phyloP scores from a whole-genome alignment of 2,113 vertebrate species.

The Budorcas taxicolor region DNA sequence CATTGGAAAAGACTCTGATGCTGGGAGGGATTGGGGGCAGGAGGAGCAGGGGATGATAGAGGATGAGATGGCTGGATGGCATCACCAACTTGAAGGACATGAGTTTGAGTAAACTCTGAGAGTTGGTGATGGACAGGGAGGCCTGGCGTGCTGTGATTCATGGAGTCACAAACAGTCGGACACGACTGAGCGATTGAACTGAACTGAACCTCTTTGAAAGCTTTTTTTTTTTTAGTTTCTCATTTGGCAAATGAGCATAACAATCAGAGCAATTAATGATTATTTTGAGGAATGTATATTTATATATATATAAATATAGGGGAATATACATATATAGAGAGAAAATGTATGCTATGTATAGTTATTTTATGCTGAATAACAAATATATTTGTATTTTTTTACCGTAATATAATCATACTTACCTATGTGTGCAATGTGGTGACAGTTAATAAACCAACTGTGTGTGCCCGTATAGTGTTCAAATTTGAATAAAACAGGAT shows the following conservation, averaged over 20 bases:
- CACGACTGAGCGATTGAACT: too few relatives aligned
- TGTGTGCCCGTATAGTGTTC: background rate
- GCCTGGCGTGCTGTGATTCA: too few relatives aligned
- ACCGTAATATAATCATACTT: background rate
- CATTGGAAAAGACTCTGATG: too few relatives aligned
- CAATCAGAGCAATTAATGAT: background rate
- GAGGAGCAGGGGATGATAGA: too few relatives aligned
- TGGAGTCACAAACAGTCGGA: too few relatives aligned
- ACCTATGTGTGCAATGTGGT: background rate
- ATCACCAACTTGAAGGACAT: too few relatives aligned
- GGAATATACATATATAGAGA: background rate
- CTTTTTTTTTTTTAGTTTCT: background rate
- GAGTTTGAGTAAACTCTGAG: too few relatives aligned
- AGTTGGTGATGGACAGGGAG: too few relatives aligned
- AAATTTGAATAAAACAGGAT: conserved; percentile 66
- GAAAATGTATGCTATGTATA: background rate
- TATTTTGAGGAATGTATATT: background rate
- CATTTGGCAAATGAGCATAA: background rate
- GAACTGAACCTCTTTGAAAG: background rate
- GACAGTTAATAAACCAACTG: background rate
- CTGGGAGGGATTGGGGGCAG: too few relatives aligned
- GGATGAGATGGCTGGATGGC: too few relatives aligned
- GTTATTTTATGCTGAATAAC: background rate
- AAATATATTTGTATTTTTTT: background rate
- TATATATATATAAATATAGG: background rate